Base-by-base conservation (phyloP, 2,888 invertebrate species). In the Dascillus cervinus region DNA sequence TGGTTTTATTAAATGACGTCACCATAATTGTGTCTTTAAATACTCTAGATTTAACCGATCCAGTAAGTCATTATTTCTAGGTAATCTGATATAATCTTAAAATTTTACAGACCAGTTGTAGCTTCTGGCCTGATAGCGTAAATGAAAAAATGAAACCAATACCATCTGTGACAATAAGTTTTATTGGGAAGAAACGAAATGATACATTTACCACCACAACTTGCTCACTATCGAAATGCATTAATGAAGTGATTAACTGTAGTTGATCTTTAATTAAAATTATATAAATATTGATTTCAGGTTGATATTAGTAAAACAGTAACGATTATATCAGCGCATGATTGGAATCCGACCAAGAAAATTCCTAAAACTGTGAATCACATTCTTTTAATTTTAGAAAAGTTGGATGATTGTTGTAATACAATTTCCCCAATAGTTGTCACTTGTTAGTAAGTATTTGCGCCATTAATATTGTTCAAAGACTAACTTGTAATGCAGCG, bases 11-110 rank as follows among this genome's bases (percentile, higher is more conserved):
- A 35, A 48, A 55, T 11, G 52, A 55, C 32, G 46, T 58, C 2
- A 49, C 55, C 23, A 46, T 56, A 3, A 52, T 65, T 28, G 44
- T 65, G 1, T 50, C 53, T 17, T 30, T 64, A 10, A 61, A 64
- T 35, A 44, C 46, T 13, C 51, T 55, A 3, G 44, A 56, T 31
- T 24, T 39, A 13, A 32, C 51, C 2, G 56, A 63, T 39, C 17
- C 4, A 17, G 17, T 17, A 6, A 8, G 8, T 6, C 8, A 17
- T 6, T 8, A 43, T 15, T 14, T 22, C 10, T 19, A 12, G n/a
- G 19, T 8, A 8, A 8, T 14, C 12, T 8, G 10, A 22, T 5
- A n/a, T 11, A 6, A 29, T 22, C 8, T 11, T 3, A 13, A 22
- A 13, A 12, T n/a, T 10, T 43, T 43, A 3, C 26, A 60, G 60